Base-by-base conservation (phyloP, 2,797 vertebrate genomes). In the Rousettus madagascariensis region DNA sequence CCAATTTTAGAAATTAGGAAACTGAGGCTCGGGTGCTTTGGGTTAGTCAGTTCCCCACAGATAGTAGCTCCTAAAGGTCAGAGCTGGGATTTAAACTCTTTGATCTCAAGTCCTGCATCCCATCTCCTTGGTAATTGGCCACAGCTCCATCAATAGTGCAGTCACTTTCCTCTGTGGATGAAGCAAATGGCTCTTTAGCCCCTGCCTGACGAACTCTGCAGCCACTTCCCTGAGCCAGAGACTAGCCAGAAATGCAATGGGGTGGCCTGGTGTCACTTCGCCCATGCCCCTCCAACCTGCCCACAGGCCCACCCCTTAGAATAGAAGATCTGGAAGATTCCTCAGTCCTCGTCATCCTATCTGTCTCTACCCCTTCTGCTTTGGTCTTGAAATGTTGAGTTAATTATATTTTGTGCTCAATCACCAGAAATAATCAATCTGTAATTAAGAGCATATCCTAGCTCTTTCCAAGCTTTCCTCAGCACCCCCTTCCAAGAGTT, bases 401-500 rank as follows among this genome's bases (percentile, higher is more conserved):
- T 98, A 97, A 97, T 98, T 97, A 97, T 97, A 95, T 87, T 96
- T 96, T 20, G 49, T 90, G 91, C 96, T 97, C 97, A 97, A 96
- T 98, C 98, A 97, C 74, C 94, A 97, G 97, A 86, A 98, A 97
- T 97, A 93, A 97, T 98, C 98, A 97, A 97, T 98, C 97, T 97
- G 97, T 98, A 98, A 98, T 98, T 98, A 98, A 98, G 82, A 97
- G 95, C 87, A 86, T 94, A 92, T 72, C 94, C 80, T 63, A 86
- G 69, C 82, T 87, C 96, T 96, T 96, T 95, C 77, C 91, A 94
- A 97, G 96, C 96, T 30, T 79, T 72, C 57, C 95, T n/a, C 16
- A 41, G 66, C 82, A n/a, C 82, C 80, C 90, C 0, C 1, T 30
- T 74, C 90, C 94, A 49, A 49, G 49, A 49, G 13, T 82, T 41